These are phyloP conservation scores for Agrilus planipennis DNA, from an alignment of 1,140 invertebrate genomes.

Conservation along the genomic window DNA sequence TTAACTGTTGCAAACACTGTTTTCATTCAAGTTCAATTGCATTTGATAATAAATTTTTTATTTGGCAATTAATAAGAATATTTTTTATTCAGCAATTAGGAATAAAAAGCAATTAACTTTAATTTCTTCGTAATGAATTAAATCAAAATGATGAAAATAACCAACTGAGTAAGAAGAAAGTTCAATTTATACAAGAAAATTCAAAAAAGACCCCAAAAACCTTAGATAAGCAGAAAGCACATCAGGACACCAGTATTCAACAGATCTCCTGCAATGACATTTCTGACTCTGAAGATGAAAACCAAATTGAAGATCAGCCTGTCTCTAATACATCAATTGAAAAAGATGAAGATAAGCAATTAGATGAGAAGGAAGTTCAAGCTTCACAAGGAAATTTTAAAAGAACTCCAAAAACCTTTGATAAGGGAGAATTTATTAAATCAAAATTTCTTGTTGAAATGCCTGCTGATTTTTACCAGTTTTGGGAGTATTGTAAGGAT, in stretches of 20 bases:
- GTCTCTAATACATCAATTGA: not conserved
- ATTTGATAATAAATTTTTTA: not conserved
- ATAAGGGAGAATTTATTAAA: slow-evolving; percentile 45
- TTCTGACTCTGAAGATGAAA: not conserved
- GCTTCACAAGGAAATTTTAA: not conserved
- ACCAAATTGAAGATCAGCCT: not conserved
- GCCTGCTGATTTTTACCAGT: slow-evolving; percentile 79
- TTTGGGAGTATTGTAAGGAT: slow-evolving; percentile 66
- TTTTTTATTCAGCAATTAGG: not conserved
- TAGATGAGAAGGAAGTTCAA: not conserved
- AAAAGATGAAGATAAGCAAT: not conserved
- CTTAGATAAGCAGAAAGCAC: not conserved
- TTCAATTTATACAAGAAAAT: not conserved
- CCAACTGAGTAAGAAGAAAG: not conserved
- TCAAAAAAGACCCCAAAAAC: not conserved
- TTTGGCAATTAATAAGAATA: not conserved
- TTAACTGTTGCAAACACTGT: not conserved
- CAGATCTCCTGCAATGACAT: not conserved
- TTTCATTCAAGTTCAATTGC: not conserved
- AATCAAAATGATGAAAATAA: slow-evolving; percentile 3
- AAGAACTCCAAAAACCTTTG: slow-evolving; percentile 9
- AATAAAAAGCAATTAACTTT: too few species aligned
- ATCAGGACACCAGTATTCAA: too few species aligned
- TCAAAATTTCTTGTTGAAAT: slow-evolving; percentile 73
- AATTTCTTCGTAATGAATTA: not conserved